These are phyloP conservation scores for Idaea straminata DNA, from an alignment of 2,888 invertebrate species.

Conservation along the genomic window DNA sequence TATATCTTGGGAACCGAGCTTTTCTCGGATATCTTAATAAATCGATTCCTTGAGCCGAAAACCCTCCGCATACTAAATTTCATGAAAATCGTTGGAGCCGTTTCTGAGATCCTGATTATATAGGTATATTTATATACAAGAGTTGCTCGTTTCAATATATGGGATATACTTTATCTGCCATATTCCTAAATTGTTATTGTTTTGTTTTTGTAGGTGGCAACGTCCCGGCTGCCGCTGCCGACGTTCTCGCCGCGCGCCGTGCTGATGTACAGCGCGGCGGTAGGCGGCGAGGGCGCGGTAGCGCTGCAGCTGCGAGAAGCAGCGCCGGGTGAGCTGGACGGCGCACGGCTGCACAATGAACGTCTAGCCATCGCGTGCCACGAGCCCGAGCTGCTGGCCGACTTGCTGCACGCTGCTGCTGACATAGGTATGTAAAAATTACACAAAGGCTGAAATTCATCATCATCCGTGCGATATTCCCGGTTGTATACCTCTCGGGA, in stretches of 20 bases:
- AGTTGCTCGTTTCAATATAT: too few species aligned
- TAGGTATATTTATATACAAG: too few species aligned
- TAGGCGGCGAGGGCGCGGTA: constrained; percentile 81
- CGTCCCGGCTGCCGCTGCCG: constrained; percentile 73
- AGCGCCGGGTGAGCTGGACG: constrained; percentile 71
- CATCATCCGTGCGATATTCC: too few species aligned
- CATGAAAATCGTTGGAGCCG: too few species aligned
- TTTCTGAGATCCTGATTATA: too few species aligned
- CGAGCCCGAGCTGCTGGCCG: constrained; percentile 87
- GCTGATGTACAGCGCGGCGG: constrained; percentile 85
- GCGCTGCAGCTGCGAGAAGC: constrained; percentile 83
- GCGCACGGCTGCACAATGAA: constrained; percentile 76
- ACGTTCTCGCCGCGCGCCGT: constrained; percentile 82
- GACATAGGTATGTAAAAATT: constrained; percentile 64
- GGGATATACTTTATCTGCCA: neutral
- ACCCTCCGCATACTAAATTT: too few species aligned
- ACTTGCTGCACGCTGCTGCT: constrained; percentile 84
- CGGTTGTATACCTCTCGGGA: too few species aligned
- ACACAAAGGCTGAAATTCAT: neutral
- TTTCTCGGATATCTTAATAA: too few species aligned
- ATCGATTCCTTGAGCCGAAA: too few species aligned
- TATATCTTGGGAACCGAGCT: too few species aligned
- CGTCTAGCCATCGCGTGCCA: constrained; percentile 87
- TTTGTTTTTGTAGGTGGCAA: constrained; percentile 55
- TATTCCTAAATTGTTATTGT: neutral